Conservation (phyloP, 2,113 vertebrate genomes). For the Burhinus bistriatus region DNA sequence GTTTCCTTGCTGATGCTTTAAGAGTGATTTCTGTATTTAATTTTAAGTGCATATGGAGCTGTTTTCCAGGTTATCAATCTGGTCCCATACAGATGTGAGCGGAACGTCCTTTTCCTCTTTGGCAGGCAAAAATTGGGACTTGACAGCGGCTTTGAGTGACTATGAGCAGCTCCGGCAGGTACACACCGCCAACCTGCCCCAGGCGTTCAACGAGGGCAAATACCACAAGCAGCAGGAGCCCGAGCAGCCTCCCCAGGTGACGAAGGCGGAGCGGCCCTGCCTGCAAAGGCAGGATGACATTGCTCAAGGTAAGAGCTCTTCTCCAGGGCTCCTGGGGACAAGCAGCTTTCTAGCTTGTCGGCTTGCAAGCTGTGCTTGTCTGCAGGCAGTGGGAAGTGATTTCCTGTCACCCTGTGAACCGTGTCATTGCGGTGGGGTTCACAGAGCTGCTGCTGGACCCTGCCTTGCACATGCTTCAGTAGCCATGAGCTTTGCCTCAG, state of each 20-base stretch:
- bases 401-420: not conserved
- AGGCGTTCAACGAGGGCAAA: conserved; percentile 92
- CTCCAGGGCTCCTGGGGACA: not conserved
- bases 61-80: not conserved
- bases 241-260: conserved; percentile 81
- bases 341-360: not conserved
- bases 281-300: conserved; percentile 90
- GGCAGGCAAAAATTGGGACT: conserved; percentile 98
- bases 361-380: not conserved
- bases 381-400: not conserved
- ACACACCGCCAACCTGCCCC: conserved; percentile 92
- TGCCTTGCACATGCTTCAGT: rapidly evolving
- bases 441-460: not conserved
- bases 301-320: conserved; percentile 79
- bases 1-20: not conserved
- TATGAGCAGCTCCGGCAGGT: conserved; percentile 97
- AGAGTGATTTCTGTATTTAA: not conserved
- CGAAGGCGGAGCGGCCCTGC: conserved; percentile 78
- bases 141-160: conserved; percentile 92
- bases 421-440: not conserved
- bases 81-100: not conserved
- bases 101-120: not conserved
- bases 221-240: conserved; percentile 81
- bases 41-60: not conserved
- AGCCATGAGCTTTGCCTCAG: not conserved